Evolutionary conservation across 2,888 invertebrate species (phyloP), one percentile per base, ranked within the genome.

Genomic region (Xestia rhomboidea): DNA sequence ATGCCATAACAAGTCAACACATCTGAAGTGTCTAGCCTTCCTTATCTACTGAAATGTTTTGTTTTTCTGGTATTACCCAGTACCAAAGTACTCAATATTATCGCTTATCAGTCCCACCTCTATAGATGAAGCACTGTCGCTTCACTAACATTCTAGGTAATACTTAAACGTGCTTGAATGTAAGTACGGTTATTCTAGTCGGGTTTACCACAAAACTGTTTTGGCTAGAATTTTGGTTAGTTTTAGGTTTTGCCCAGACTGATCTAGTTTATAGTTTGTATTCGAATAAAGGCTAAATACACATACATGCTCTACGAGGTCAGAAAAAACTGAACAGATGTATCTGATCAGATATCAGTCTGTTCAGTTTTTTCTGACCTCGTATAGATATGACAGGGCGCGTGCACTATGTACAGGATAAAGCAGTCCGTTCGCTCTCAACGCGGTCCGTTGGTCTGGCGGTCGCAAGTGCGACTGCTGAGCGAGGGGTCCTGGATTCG

Each of bases 151-250:
- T 49, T 54, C 63, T 64, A 18, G 30, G n/a, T 38, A 73, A 49
- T 73, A 75, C 57, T 49, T 66, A 10, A 66, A 41, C 15, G 30
- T 82, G 15, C 49, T 81, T 77, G 27, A 80, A 24, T 49, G 1
- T 41, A 30, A 30, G 30, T 49, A 41, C 24, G 18, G 15, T 49
- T 38, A 41, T 41, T 62, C 46, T 24, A 38, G 30, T 69, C 7
- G 41, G 21, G 11, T 44, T 78, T 34, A 34, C 44, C 76, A 27
- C 44, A 24, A 44, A 27, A 27, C 44, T 44, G 18, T 34, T 44
- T 24, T 10, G 15, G 8, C n/a, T 46, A 34, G 10, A 30, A 34
- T 21, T 44, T 15, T 15, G 15, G 27, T 15, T 3, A 21, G 24
- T 27, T n/a, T 4, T 21, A n/a, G 10, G 18, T 70, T 71, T 69